These are phyloP conservation scores for Chitala chitala DNA, from an alignment of 2,113 vertebrate species.

Conservation along the genomic window DNA sequence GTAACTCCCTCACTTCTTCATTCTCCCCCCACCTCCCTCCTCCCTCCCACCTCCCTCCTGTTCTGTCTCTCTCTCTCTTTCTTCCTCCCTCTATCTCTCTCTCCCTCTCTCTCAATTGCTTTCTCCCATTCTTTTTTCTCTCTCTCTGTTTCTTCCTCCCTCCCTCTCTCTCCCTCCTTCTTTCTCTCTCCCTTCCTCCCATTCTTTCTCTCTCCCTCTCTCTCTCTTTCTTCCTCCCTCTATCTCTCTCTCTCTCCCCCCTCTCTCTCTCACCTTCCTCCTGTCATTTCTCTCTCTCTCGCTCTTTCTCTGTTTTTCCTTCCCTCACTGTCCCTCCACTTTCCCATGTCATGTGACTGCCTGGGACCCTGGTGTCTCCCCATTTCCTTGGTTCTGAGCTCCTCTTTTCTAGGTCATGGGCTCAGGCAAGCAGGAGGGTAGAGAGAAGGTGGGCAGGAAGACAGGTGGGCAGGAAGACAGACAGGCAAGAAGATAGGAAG, in stretches of 20 bases:
- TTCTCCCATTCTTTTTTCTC: neutral
- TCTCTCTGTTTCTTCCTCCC: neutral
- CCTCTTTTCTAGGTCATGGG: conserved; percentile 30
- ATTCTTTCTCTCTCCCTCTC: neutral
- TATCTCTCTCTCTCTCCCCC: neutral
- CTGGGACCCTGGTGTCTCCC: conserved; percentile 6
- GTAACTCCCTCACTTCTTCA: neutral
- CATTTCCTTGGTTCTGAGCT: conserved; percentile 18
- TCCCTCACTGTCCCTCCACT: too few relatives aligned
- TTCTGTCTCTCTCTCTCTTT: neutral
- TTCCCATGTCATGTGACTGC: neutral
- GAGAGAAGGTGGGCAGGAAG: neutral
- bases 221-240: neutral
- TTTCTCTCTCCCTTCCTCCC: neutral
- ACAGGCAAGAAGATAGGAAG: neutral
- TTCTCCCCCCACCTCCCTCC: neutral
- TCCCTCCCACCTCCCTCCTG: neutral
- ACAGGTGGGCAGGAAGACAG: conserved; percentile 11
- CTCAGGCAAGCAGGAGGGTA: conserved; percentile 5
- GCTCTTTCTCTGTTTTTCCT: neutral
- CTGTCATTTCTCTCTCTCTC: neutral
- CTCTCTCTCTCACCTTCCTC: neutral
- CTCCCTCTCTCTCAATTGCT: neutral
- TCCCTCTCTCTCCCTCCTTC: neutral
- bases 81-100: neutral